A percentile compares a stretch with the other conserved stretches of the same genome.
These are phyloP conservation scores for Temnothorax nylanderi DNA, from an alignment of 1,140 invertebrate genomes.

Conservation along the genomic window DNA sequence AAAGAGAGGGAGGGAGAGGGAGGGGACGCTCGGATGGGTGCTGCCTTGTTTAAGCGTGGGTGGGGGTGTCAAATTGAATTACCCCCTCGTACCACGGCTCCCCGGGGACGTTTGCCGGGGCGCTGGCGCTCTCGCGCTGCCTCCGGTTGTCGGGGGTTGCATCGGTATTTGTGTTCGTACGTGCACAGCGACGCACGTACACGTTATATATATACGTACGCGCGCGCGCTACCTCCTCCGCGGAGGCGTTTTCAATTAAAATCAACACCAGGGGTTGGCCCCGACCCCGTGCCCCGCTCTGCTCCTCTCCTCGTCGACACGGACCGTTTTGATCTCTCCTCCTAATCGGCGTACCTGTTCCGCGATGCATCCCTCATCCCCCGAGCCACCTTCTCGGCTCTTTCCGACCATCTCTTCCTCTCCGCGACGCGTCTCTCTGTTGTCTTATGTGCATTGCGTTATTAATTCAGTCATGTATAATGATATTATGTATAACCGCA, in stretches of 20 bases:
- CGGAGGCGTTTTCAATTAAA: slow-evolving; percentile 83
- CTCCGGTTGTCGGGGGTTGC: slow-evolving; percentile 57
- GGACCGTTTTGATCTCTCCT: slow-evolving; percentile 55
- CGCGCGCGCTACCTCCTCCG: slow-evolving; percentile 68
- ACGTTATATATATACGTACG: slow-evolving; percentile 19
- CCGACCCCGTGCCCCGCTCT: slow-evolving; percentile 21
- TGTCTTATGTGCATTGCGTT: slow-evolving; percentile 36
- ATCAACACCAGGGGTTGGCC: slow-evolving; percentile 77
- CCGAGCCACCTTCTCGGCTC: neutral
- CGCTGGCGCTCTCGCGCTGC: slow-evolving; percentile 72
- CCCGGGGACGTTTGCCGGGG: slow-evolving; percentile 80
- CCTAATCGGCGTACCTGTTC: slow-evolving; percentile 50
- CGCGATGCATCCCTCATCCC: neutral
- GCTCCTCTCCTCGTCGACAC: slow-evolving; percentile 32
- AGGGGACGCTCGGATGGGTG: slow-evolving; percentile 75
- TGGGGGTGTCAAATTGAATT: slow-evolving; percentile 85
- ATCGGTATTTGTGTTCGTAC: slow-evolving; percentile 52
- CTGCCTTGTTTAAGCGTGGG: slow-evolving; percentile 84
- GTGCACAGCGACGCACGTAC: neutral
- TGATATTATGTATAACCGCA: neutral
- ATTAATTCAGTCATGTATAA: slow-evolving; percentile 28
- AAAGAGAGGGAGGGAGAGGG: slow-evolving; percentile 9
- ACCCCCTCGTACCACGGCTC: slow-evolving; percentile 78
- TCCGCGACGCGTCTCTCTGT: neutral
- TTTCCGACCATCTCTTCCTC: neutral